Evolutionary conservation across 2,888 invertebrate species (phyloP), one percentile per base, ranked within the genome.

Genomic region (Terebella lapidaria): DNA sequence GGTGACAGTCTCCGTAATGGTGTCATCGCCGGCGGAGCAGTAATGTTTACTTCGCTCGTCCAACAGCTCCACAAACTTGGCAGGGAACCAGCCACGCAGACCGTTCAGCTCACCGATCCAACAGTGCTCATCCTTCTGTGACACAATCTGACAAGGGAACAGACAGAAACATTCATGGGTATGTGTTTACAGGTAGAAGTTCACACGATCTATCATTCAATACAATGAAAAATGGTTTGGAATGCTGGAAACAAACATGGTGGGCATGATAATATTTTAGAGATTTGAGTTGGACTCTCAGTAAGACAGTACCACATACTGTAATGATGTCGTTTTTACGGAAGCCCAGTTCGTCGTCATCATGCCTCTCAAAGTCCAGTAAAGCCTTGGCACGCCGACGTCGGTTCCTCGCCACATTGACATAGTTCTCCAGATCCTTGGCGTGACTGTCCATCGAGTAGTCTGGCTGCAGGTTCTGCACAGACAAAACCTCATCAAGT

Each of bases 61-160:
- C 52, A 99, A 84, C 52, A 96, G 84, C 81, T 94, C 91, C 0
- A 96, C 94, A 84, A 95, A 95, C 83, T 94, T 91, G 1, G 95
- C 94, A 26, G 95, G 95, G 82, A 96, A 96, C 95, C 95, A 96
- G 47, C 94, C 87, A 80, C 80, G 70, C 54, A 95, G 83, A 0
- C 96, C 96, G 84, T 96, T 96, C 54, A 97, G 81, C 81, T 97
- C 96, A 3, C 96, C 96, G 68, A 96, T 90, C 96, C 96, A 97
- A 80, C 96, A 97, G 79, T 97, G 95, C 76, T 97, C 96, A 83
- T 97, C 96, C 80, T 93, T 92, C 77, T 94, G 94, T 75, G 94
- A 95, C 27, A 96, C 88, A 49, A 82, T 81, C 82, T 82, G 66
- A 22, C 18, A 22, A 49, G 5, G 18, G 22, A 24, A 49, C 22